A percentile compares a stretch with the other conserved stretches of the same genome.
Conservation (phyloP, 2,797 vertebrate genomes). For the Micrastur ruficollis region DNA sequence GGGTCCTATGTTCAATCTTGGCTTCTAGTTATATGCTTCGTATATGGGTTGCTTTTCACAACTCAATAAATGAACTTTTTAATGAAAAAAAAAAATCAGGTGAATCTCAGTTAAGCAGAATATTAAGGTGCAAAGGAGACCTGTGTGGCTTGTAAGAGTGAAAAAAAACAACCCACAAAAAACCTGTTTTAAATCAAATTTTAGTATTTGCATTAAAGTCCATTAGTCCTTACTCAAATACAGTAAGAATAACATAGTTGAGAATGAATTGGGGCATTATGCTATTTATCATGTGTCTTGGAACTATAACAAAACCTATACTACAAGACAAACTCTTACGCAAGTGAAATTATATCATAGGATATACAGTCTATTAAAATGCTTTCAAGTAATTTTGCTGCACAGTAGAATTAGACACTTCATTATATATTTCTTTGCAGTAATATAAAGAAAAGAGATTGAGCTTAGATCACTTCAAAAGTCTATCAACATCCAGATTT, state of each 20-base stretch:
- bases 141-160: fast-evolving
- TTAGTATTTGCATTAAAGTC: background rate
- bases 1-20: background rate
- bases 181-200: background rate
- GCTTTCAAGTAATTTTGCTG: background rate
- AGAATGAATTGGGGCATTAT: background rate
- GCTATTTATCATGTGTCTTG: background rate
- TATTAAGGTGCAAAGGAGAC: background rate
- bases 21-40: background rate
- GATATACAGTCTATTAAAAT: background rate
- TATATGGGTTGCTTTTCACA: background rate
- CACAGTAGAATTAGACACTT: background rate
- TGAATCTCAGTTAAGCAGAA: background rate
- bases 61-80: background rate
- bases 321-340: background rate
- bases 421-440: background rate
- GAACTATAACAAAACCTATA: background rate
- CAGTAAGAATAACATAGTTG: background rate
- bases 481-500: background rate
- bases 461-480: background rate
- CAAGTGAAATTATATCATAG: background rate
- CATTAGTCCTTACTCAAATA: background rate
- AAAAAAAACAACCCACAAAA: background rate
- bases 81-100: background rate
- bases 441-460: background rate